Evolutionary conservation across 64 coral and sea anemone species (phyloP).

Genomic region (Dendronephthya gigantea): DNA sequence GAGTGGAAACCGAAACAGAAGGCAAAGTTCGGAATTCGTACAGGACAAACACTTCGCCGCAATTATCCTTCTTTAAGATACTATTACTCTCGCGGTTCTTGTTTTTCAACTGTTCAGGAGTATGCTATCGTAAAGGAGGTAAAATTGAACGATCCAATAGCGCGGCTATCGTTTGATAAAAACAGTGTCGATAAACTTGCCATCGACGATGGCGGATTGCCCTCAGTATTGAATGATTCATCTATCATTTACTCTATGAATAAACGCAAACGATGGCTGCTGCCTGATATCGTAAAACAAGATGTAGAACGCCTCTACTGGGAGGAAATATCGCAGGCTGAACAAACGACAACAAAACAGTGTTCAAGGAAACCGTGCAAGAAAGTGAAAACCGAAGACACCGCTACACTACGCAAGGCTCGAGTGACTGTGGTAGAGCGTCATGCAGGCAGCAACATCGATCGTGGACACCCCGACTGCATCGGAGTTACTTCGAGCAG

Average conservation of each 20-base stretch:
- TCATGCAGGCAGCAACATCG: not conserved
- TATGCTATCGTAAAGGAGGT: not conserved
- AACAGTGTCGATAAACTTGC: not conserved
- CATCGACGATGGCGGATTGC: not conserved
- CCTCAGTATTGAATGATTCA: not conserved
- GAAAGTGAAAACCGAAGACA: not conserved
- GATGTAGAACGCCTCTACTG: not conserved
- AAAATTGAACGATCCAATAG: not conserved
- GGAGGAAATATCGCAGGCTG: not conserved
- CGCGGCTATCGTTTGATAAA: not conserved
- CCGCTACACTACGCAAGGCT: not conserved
- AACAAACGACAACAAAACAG: not conserved
- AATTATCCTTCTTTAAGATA: not conserved
- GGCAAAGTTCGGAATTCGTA: conserved; percentile 47
- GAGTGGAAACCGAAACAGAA: conserved; percentile 47
- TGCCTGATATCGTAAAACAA: conserved; percentile 32
- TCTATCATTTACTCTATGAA: conserved; percentile 34
- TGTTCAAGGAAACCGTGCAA: not conserved
- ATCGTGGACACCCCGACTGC: conserved; percentile 5
- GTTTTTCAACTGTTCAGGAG: not conserved
- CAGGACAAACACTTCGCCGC: conserved; percentile 45
- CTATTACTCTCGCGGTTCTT: not conserved
- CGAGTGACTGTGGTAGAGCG: conserved; percentile 43
- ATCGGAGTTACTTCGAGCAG: not conserved
- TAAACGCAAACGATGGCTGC: conserved; percentile 47